Base-by-base conservation (phyloP, 2,113 vertebrate species). In the Ageneiosus marmoratus region DNA sequence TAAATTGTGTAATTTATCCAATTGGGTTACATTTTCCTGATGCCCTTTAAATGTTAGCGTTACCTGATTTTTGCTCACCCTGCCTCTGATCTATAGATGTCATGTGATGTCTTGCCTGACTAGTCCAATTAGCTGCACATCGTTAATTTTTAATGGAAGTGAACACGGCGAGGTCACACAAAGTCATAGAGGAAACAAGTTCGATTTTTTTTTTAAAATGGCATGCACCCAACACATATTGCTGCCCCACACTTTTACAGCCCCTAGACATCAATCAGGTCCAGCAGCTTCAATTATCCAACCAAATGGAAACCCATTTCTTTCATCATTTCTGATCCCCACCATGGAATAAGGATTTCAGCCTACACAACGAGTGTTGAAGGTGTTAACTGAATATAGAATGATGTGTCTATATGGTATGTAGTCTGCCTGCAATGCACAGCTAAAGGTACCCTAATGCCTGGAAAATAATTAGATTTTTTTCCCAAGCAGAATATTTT, bases 71-170 rank as follows among this genome's bases (percentile, higher is more conserved):
- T 44, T 44, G 60, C n/a, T 55, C 65, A 76, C 27, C 58, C 37
- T 77, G 51, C 50, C 73, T 76, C 20, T 56, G 80, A 80, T 86
- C 85, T 79, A 84, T 82, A 63, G 78, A 77, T 34, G 29, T 32
- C 56, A 85, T 58, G 29, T 87, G 79, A 88, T 81, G 77, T 58
- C 81, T 56, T 77, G 80, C 84, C 75, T 81, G 72, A 86, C 84
- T 85, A 80, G 84, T 88, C 75, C 82, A 86, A 88, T 89, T 89
- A 89, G 84, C 89, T 63, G 55, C 72, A 81, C 62, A 34, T 78
- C 76, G 80, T 87, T 85, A 79, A 84, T 79, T 84, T 87, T 89
- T 83, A 87, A 88, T 83, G 84, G 82, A 79, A 48, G 46, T 7
- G 79, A 87, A 87, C 81, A 80, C 34, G 15, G 34, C 46, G 77